Evolutionary conservation across 2,113 vertebrate species (phyloP).

Genomic region (Elephantulus edwardii): DNA sequence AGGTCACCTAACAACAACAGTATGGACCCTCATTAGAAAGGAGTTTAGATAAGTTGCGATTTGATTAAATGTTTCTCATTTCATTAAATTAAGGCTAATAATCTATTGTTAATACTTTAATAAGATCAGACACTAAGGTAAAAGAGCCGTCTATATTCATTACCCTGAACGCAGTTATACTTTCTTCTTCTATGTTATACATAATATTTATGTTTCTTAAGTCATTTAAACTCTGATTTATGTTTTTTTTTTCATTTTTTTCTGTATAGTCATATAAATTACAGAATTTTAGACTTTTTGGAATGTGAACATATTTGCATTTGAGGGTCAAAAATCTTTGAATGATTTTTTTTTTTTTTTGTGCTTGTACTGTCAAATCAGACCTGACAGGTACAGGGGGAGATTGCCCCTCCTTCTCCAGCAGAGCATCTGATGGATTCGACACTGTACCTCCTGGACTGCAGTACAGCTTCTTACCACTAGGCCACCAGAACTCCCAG

Average conservation of each 20-base stretch:
- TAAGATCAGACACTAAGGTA: neutral
- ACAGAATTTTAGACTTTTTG: neutral
- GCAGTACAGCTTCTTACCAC: too few relatives aligned
- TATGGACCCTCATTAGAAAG: neutral
- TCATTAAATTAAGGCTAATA: constrained; percentile 10
- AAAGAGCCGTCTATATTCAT: neutral
- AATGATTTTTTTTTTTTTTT: too few relatives aligned
- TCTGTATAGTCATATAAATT: neutral
- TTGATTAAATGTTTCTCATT: constrained; percentile 25
- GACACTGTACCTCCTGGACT: too few relatives aligned
- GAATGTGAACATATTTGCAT: constrained; percentile 28
- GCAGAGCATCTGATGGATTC: too few relatives aligned
- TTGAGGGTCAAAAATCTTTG: constrained; percentile 15
- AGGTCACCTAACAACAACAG: too few relatives aligned
- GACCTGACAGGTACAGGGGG: too few relatives aligned
- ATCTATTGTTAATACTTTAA: constrained; percentile 51
- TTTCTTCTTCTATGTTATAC: constrained; percentile 39
- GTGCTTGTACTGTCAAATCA: too few relatives aligned
- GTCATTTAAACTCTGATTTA: neutral
- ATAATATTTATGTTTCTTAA: neutral
- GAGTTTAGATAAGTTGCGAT: constrained; percentile 28
- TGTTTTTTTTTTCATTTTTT: neutral
- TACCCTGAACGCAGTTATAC: constrained; percentile 53
- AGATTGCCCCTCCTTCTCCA: too few relatives aligned
- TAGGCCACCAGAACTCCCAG: too few relatives aligned